phyloP scores from a whole-genome alignment of 1,140 invertebrate species.

The Drusus annulatus region DNA sequence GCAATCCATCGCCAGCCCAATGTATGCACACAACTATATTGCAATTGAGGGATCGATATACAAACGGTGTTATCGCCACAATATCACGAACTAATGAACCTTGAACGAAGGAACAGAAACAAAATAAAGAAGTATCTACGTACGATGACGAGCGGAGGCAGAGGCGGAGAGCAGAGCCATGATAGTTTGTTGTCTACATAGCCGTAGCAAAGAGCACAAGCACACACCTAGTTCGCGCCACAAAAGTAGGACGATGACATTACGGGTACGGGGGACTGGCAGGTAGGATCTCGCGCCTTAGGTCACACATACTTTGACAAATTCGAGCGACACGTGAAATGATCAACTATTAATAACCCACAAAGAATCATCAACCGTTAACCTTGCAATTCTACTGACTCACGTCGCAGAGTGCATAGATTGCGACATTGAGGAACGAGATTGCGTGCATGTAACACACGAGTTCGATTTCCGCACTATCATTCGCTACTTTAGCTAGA shows the following conservation, averaged over 20 bases:
- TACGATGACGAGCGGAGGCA: slow-evolving; percentile 32
- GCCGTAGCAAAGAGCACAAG: neutral
- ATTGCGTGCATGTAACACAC: slow-evolving; percentile 51
- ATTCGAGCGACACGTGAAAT: slow-evolving; percentile 47
- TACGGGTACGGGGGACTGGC: slow-evolving; percentile 15
- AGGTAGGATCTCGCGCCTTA: slow-evolving; percentile 27
- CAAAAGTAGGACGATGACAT: slow-evolving; percentile 53
- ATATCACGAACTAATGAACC: slow-evolving; percentile 20
- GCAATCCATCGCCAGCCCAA: slow-evolving; percentile 5
- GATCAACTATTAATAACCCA: slow-evolving; percentile 42
- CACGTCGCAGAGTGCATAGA: slow-evolving; percentile 43
- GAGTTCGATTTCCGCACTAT: slow-evolving; percentile 50
- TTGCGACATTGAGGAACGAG: slow-evolving; percentile 49
- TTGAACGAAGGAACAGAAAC: slow-evolving; percentile 34
- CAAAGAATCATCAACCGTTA: slow-evolving; percentile 38
- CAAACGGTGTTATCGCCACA: slow-evolving; percentile 15
- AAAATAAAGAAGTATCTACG: slow-evolving; percentile 31
- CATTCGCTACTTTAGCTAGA: slow-evolving; percentile 40
- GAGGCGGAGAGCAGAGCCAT: neutral
- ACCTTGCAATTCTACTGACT: slow-evolving; percentile 49
- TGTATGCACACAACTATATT: slow-evolving; percentile 16
- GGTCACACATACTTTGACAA: slow-evolving; percentile 30
- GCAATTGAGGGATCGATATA: slow-evolving; percentile 37
- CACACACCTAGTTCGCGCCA: slow-evolving; percentile 43
- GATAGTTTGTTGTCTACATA: slow-evolving; percentile 30